Base-by-base conservation (phyloP, 2,888 invertebrate genomes). In the Dioctria linearis region DNA sequence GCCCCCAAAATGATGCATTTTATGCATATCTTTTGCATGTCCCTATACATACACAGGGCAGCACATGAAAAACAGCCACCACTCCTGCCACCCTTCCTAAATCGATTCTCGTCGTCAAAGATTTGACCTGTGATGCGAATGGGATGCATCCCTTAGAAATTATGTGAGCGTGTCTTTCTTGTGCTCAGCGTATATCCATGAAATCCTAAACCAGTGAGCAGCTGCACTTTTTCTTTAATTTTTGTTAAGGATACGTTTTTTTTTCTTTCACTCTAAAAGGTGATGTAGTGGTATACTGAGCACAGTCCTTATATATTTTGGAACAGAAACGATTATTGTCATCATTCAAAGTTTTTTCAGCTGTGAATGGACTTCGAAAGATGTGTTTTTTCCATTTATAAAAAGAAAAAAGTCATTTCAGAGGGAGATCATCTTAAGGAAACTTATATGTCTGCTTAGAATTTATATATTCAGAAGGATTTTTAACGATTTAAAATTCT, bases 141-240 rank as follows among this genome's bases (percentile, higher is more conserved):
- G 25, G 25, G 25, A 73, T 57, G 54, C 73, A 73, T 69, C 73
- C 73, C 57, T 59, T 57, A n/a, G 25, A 40, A 57, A 51, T 51
- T 73, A 42, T 42, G 25, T 25, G 73, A 73, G 42, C 73, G 73
- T 73, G 73, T 73, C 73, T 51, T 73, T 73, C 73, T 73, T 73
- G 73, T 57, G 73, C 73, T 54, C 9, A 42, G 73, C 73, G 13
- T 59, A 25, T 25, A 73, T 51, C 25, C 73, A 73, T 73, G 73
- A 73, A 73, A 73, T 73, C 51, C 57, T 57, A 73, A 57, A 73
- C 73, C 73, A 73, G 42, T 51, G 4, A 73, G 73, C 73, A 73
- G 73, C 73, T 73, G 73, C 73, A 73, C 59, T 73, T 73, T 54
- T 25, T 39, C 59, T 73, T 73, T 39, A 57, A 73, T 73, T 73